These are phyloP conservation scores for Neotragus moschatus DNA, from an alignment of 2,113 vertebrate species.

Conservation along the genomic window DNA sequence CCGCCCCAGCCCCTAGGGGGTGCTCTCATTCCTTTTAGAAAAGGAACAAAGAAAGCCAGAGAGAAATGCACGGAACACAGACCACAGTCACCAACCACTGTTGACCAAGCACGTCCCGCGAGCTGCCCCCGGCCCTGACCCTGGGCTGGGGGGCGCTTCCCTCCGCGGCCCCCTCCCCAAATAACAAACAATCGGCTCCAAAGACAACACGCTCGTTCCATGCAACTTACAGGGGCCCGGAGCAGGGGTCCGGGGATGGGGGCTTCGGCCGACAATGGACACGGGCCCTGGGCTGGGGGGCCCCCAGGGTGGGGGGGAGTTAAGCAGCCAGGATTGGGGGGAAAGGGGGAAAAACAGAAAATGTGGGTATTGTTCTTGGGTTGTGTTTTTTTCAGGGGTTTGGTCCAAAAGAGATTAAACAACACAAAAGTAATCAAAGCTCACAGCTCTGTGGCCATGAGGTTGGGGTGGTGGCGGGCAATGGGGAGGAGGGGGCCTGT, in stretches of 20 bases:
- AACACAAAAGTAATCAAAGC: conserved; percentile 12
- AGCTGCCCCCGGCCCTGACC: conserved; percentile 64
- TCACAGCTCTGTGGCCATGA: neutral
- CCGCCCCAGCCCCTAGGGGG: neutral
- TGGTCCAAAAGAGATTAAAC: conserved; percentile 55
- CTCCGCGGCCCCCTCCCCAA: conserved; percentile 65
- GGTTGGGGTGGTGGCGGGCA: neutral
- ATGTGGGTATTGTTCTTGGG: conserved; percentile 70
- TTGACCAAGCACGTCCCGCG: conserved; percentile 72
- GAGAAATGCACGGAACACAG: conserved; percentile 64
- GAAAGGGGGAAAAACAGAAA: conserved; percentile 70
- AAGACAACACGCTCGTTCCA: conserved; percentile 79
- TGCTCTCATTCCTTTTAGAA: conserved; percentile 32
- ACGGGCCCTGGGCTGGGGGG: conserved; percentile 73
- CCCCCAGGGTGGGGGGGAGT: conserved; percentile 61
- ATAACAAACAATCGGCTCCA: conserved; percentile 70
- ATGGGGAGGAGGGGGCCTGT: neutral
- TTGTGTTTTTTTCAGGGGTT: conserved; percentile 52
- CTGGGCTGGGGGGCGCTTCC: conserved; percentile 61
- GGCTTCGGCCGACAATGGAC: conserved; percentile 75
- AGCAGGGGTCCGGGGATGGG: conserved; percentile 76
- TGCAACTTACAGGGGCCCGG: conserved; percentile 78
- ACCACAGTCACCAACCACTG: conserved; percentile 68
- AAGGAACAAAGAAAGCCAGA: conserved; percentile 57
- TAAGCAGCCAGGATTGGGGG: conserved; percentile 72